These are phyloP conservation scores for Drosophila monieri DNA, from an alignment of 2,888 invertebrate genomes.

Conservation along the genomic window DNA sequence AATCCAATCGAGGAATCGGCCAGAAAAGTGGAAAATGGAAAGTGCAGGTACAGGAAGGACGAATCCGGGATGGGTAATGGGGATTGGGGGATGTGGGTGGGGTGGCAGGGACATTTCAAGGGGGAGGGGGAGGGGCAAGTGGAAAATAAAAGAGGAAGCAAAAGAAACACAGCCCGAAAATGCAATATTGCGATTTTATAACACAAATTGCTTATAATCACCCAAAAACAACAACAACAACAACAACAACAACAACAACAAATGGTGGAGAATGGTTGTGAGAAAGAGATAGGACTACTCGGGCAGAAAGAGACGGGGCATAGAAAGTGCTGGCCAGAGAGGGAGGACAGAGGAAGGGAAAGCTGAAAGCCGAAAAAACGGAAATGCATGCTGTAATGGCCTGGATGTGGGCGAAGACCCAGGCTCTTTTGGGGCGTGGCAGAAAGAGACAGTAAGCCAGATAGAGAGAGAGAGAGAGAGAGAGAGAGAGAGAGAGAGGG, in stretches of 20 bases:
- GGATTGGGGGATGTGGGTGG: constrained; percentile 13
- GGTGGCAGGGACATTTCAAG: background rate
- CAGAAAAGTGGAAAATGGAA: constrained; percentile 52
- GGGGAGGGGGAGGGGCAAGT: too few relatives aligned
- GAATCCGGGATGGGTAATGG: background rate
- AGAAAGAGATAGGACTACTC: background rate
- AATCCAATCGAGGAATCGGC: constrained; percentile 63
- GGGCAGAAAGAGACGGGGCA: background rate
- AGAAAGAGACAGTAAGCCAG: background rate
- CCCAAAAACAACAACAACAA: constrained; percentile 35
- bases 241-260: constrained; percentile 2
- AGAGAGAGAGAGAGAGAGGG: background rate
- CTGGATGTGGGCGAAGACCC: constrained; percentile 58
- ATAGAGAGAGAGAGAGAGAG: background rate
- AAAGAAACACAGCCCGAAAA: constrained; percentile 52
- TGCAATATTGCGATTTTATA: constrained; percentile 77
- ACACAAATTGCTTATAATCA: constrained; percentile 76
- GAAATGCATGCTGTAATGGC: constrained; percentile 75
- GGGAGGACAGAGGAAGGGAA: background rate
- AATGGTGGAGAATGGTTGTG: background rate
- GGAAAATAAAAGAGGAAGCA: background rate
- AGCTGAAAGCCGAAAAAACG: constrained; percentile 53
- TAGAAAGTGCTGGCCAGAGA: background rate
- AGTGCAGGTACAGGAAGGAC: constrained; percentile 9
- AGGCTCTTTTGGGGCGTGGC: background rate